These are phyloP conservation scores for Champsocephalus esox DNA, from an alignment of 2,797 vertebrate species.

Conservation along the genomic window DNA sequence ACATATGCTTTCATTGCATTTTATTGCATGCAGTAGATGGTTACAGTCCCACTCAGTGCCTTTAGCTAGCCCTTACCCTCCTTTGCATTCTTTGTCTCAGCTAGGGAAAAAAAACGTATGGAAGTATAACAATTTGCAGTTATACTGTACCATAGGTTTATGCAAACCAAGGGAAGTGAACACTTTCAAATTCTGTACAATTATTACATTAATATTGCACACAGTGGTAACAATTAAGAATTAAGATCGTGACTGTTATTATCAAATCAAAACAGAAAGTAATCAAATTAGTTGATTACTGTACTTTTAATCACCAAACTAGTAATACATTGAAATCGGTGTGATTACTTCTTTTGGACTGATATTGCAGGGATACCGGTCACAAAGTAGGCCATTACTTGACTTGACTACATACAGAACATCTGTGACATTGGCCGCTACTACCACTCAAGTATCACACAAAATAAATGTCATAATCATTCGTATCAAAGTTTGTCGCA, in stretches of 20 bases:
- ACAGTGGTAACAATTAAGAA: constrained; percentile 52
- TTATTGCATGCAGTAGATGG: constrained; percentile 53
- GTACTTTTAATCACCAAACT: constrained; percentile 45
- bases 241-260: constrained; percentile 57
- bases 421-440: neutral
- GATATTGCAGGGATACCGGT: constrained; percentile 37
- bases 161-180: constrained; percentile 47
- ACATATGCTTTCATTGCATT: constrained; percentile 30
- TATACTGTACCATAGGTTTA: constrained; percentile 61
- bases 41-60: constrained; percentile 19
- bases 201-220: constrained; percentile 53
- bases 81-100: constrained; percentile 6
- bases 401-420: constrained; percentile 17
- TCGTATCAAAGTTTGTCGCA: neutral
- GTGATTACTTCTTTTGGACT: constrained; percentile 69
- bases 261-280: constrained; percentile 36
- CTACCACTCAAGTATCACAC: constrained; percentile 25
- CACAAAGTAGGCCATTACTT: constrained; percentile 29
- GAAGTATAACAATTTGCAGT: constrained; percentile 61
- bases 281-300: constrained; percentile 68
- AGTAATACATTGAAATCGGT: constrained; percentile 58
- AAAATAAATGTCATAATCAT: constrained; percentile 12
- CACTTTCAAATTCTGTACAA: constrained; percentile 34
- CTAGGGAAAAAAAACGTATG: constrained; percentile 59
- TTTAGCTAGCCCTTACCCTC: constrained; percentile 36